These are phyloP conservation scores for Nothocercus julius DNA, from an alignment of 2,113 vertebrate species.

Conservation along the genomic window DNA sequence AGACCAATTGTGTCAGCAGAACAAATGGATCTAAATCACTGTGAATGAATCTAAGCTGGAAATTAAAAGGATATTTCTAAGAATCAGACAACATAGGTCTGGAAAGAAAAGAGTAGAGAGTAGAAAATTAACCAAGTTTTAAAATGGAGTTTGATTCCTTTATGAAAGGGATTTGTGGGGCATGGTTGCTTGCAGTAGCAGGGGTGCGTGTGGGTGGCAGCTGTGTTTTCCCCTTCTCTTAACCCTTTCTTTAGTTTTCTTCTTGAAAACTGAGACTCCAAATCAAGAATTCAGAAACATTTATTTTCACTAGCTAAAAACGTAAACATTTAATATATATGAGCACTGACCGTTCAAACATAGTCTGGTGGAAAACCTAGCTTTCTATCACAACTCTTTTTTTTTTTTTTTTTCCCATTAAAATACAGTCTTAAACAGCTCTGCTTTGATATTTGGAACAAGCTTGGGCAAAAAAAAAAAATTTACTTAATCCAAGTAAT, in stretches of 20 bases:
- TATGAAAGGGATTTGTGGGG: neutral
- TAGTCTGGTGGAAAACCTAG: neutral
- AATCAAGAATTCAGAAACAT: neutral
- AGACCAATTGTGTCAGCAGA: constrained; percentile 39
- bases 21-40: constrained; percentile 49
- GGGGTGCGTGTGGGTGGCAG: neutral
- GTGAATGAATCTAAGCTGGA: constrained; percentile 29
- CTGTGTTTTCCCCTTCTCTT: neutral
- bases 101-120: neutral
- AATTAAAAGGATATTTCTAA: constrained; percentile 52
- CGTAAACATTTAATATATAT: neutral
- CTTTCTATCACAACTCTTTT: neutral
- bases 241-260: neutral
- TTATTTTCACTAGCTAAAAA: constrained; percentile 2
- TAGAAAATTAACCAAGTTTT: neutral
- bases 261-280: neutral
- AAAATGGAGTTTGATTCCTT: neutral
- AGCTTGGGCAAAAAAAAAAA: neutral
- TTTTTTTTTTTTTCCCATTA: neutral
- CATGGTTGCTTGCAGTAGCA: neutral
- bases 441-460: neutral
- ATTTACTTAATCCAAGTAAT: neutral
- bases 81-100: neutral
- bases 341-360: neutral
- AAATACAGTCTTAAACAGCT: neutral